Conservation (phyloP, 2,113 vertebrate genomes). For the Accipiter cooperii region DNA sequence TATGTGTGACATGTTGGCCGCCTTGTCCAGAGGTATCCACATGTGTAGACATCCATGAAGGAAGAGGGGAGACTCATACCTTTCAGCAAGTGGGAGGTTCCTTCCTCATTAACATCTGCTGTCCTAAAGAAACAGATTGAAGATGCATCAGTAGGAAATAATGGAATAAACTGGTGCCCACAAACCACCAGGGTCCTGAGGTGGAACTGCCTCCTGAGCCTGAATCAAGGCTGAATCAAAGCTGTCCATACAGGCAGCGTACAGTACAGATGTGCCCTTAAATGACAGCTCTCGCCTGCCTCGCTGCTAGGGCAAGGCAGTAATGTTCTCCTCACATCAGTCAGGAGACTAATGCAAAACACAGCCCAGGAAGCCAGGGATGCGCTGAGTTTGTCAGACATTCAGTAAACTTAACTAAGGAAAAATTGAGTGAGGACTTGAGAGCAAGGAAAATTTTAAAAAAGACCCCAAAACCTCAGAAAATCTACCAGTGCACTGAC, state of each 20-base stretch:
- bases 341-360: background rate
- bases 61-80: background rate
- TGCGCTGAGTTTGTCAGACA: background rate
- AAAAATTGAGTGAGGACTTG: background rate
- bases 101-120: background rate
- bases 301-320: background rate
- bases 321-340: background rate
- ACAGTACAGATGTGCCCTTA: background rate
- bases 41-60: background rate
- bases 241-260: rapidly evolving
- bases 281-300: background rate
- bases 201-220: background rate
- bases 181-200: background rate
- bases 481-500: background rate
- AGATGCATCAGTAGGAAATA: background rate
- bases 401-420: background rate
- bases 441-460: background rate
- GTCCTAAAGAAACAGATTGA: background rate
- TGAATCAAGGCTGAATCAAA: background rate
- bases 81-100: background rate
- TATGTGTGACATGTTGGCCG: rapidly evolving
- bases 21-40: background rate
- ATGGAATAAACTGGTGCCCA: background rate
- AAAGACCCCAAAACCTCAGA: background rate
- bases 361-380: background rate